Conservation (phyloP, 2,113 vertebrate genomes). For the Ptychochromis oligacanthus region DNA sequence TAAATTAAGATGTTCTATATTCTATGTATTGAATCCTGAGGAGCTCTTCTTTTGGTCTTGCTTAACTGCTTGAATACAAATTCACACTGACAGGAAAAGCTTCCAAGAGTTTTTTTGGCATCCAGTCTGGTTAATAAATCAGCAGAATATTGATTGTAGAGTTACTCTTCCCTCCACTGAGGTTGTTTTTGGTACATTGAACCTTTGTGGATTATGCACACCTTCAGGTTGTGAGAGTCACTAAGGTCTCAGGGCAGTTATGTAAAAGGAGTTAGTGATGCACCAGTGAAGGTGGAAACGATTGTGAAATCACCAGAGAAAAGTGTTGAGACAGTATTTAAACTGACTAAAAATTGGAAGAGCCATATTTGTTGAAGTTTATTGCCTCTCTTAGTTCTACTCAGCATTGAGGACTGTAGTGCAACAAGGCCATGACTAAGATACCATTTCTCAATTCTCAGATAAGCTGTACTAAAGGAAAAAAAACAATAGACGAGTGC, state of each 20-base stretch:
- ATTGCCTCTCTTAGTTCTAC: not conserved
- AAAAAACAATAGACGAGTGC: too few species aligned
- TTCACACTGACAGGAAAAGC: not conserved
- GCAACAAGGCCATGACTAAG: not conserved
- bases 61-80: not conserved
- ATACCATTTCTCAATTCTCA: not conserved
- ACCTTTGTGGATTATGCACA: not conserved
- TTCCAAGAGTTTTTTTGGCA: not conserved
- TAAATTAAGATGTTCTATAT: not conserved
- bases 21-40: not conserved
- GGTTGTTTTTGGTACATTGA: not conserved
- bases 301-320: not conserved
- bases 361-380: not conserved
- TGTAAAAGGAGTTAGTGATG: not conserved
- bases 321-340: not conserved
- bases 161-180: not conserved
- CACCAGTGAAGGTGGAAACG: not conserved
- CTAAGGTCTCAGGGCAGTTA: not conserved
- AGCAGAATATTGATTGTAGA: not conserved
- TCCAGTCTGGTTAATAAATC: not conserved
- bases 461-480: not conserved
- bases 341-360: not conserved
- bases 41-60: not conserved
- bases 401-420: not conserved
- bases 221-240: conserved; percentile 7